Evolutionary conservation across 2,888 invertebrate genomes (phyloP).

Genomic region (Xylota segnis): DNA sequence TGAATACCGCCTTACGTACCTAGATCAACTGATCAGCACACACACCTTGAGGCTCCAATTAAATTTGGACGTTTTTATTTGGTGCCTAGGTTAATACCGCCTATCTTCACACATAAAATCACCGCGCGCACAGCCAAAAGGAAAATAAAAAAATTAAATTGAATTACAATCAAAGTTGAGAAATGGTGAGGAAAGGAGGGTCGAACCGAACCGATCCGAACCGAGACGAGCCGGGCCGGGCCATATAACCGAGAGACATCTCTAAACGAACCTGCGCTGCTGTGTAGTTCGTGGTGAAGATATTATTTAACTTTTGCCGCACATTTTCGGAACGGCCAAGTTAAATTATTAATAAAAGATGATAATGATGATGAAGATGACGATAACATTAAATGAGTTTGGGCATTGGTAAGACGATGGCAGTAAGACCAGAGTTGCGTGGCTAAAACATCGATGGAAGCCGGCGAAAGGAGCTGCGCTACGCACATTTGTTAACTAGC

Average conservation of each 20-base stretch:
- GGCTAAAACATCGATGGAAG: not conserved
- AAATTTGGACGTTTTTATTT: conserved; percentile 63
- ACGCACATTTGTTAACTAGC: conserved; percentile 72
- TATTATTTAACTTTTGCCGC: conserved; percentile 57
- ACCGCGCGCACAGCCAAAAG: conserved; percentile 22
- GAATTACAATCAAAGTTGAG: conserved; percentile 50
- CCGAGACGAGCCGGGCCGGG: too few species aligned
- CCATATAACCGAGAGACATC: conserved; percentile 1
- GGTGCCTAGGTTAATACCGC: conserved; percentile 54
- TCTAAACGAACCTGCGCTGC: conserved; percentile 9
- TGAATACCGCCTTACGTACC: conserved; percentile 49
- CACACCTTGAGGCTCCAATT: conserved; percentile 61
- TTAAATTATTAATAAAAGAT: conserved; percentile 73
- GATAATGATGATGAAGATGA: conserved; percentile 75
- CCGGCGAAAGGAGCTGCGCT: conserved; percentile 62
- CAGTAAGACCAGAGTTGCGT: conserved; percentile 46
- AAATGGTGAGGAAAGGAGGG: not conserved
- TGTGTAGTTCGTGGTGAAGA: too few species aligned
- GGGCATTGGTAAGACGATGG: conserved; percentile 66
- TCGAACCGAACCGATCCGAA: not conserved
- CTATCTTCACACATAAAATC: conserved; percentile 55
- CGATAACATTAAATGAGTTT: conserved; percentile 75
- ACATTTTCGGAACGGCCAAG: conserved; percentile 31
- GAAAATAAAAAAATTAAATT: conserved; percentile 47
- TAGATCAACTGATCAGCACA: conserved; percentile 59